Conservation (phyloP, 1,140 invertebrate genomes). For the Brachionus calyciflorus region DNA sequence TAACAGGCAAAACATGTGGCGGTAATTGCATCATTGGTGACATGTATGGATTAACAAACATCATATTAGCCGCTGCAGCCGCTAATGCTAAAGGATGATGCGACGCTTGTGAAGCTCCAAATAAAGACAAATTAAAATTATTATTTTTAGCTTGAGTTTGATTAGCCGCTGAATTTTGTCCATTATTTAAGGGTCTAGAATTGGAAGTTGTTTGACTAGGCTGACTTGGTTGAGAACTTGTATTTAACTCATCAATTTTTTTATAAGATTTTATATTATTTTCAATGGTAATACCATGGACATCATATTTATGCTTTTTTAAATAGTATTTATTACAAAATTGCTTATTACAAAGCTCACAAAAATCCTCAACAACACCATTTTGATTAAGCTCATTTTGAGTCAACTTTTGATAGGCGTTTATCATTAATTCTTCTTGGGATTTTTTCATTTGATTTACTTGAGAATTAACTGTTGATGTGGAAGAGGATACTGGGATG, state of each 20-base stretch:
- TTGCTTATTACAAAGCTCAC: constrained; percentile 47
- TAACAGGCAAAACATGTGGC: constrained; percentile 12
- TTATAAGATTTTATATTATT: constrained; percentile 44
- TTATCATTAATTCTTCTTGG: constrained; percentile 6
- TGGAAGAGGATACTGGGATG: neutral
- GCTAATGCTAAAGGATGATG: constrained; percentile 30
- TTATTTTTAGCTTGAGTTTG: neutral
- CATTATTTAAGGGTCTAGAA: neutral
- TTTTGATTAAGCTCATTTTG: neutral
- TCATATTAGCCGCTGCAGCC: constrained; percentile 39
- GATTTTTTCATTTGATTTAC: neutral
- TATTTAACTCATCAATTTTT: neutral
- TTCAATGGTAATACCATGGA: constrained; percentile 44
- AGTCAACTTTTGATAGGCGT: neutral
- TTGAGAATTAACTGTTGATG: neutral
- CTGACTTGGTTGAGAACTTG: neutral
- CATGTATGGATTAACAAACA: constrained; percentile 47
- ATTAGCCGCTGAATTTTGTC: neutral
- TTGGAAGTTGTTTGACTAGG: neutral
- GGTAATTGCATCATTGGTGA: constrained; percentile 45
- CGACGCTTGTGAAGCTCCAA: neutral
- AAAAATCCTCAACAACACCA: constrained; percentile 42
- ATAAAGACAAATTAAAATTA: constrained; percentile 25
- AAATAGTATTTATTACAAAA: constrained; percentile 48
- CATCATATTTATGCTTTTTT: constrained; percentile 45